phyloP scores from a whole-genome alignment of 2,113 vertebrate genomes.

The Hymenochirus boettgeri region DNA sequence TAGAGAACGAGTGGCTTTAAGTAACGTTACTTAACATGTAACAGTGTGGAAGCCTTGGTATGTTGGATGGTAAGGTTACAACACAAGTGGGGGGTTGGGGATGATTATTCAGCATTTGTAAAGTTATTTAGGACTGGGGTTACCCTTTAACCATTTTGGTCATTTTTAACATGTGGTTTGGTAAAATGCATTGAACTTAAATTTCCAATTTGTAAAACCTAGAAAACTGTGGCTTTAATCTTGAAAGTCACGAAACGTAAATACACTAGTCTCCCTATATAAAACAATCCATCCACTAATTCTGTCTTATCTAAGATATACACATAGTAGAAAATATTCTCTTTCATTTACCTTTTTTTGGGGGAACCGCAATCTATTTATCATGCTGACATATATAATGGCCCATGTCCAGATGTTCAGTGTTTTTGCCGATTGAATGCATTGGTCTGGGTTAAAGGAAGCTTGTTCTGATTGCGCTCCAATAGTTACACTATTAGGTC shows the following conservation, averaged over 20 bases:
- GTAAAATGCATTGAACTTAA: too few relatives aligned
- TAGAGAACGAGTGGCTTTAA: too few relatives aligned
- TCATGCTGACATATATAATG: conserved; percentile 38
- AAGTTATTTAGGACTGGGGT: too few relatives aligned
- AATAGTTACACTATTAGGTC: conserved; percentile 37
- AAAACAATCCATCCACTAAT: conserved; percentile 16
- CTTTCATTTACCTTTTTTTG: conserved; percentile 15
- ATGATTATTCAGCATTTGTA: too few relatives aligned
- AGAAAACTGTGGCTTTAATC: conserved; percentile 8
- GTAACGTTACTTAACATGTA: too few relatives aligned
- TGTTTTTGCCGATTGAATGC: conserved; percentile 19
- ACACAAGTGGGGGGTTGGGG: too few relatives aligned
- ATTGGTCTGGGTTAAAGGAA: conserved; percentile 21
- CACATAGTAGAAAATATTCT: conserved; percentile 3
- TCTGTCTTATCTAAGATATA: conserved; percentile 17
- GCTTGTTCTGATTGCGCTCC: conserved; percentile 34
- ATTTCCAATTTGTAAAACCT: background rate
- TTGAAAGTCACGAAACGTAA: conserved; percentile 2
- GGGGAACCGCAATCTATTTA: conserved; percentile 31
- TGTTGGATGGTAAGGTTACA: too few relatives aligned
- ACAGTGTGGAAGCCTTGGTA: too few relatives aligned
- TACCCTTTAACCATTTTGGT: too few relatives aligned
- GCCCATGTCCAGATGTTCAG: conserved; percentile 27
- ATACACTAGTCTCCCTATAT: conserved; percentile 8
- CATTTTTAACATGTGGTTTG: too few relatives aligned